phyloP scores from a whole-genome alignment of 1,140 invertebrate genomes.

The Apis florea region DNA sequence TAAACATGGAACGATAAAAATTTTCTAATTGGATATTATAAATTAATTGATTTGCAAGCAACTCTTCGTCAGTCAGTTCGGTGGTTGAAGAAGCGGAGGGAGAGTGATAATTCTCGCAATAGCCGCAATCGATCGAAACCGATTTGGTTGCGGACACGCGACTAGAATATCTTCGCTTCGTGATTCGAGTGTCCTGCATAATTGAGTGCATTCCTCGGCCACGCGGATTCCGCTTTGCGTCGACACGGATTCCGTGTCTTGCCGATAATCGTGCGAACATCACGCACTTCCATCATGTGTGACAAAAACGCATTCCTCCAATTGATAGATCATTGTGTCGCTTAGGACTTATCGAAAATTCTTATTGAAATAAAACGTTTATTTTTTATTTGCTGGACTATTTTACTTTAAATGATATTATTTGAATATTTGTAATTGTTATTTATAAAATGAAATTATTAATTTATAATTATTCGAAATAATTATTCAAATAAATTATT shows the following conservation, averaged over 20 bases:
- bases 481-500: no score
- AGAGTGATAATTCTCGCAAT: conserved; percentile 30
- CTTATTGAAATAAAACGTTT: no score
- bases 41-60: no score
- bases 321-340: no score
- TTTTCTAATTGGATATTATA: not conserved
- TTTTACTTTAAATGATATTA: no score
- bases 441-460: no score
- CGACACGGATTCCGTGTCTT: conserved; percentile 30
- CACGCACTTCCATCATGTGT: not conserved
- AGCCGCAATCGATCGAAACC: conserved; percentile 41
- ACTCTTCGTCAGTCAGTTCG: not conserved
- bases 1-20: no score
- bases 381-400: no score
- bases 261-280: conserved; percentile 6
- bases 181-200: conserved; percentile 42
- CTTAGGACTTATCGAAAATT: no score
- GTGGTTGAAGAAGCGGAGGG: conserved; percentile 13
- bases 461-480: no score
- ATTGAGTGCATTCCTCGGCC: conserved; percentile 41
- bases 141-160: conserved; percentile 44
- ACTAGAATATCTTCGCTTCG: conserved; percentile 40
- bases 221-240: conserved; percentile 46
- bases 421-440: no score
- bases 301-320: not conserved